Evolutionary conservation across 2,888 invertebrate species (phyloP).

Genomic region (Tenthredo amoena): DNA sequence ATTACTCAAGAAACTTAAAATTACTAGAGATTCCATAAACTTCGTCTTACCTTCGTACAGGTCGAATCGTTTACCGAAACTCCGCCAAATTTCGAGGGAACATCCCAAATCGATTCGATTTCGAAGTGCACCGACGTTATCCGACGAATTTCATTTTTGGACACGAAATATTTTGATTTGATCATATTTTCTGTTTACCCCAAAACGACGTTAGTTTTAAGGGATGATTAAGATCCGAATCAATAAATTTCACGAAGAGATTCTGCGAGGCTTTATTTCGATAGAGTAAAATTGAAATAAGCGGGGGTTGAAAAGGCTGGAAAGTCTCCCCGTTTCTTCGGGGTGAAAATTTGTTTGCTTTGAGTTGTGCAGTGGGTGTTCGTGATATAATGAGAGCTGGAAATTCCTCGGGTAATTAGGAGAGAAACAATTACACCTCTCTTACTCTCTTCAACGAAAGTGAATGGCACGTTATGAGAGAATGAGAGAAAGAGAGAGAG

Average conservation of each 20-base stretch:
- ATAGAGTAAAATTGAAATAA: background rate
- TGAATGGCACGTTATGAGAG: background rate
- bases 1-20: too few species aligned
- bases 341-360: slow-evolving; percentile 14
- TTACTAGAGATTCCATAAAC: too few species aligned
- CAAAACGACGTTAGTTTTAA: too few species aligned
- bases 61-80: too few species aligned
- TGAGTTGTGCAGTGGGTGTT: background rate
- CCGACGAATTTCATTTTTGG: too few species aligned
- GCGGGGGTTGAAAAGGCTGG: background rate
- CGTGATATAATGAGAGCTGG: background rate
- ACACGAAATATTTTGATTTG: too few species aligned
- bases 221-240: background rate
- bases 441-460: background rate
- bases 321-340: background rate
- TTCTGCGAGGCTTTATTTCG: too few species aligned
- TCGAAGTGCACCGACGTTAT: too few species aligned
- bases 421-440: slow-evolving; percentile 7
- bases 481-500: background rate
- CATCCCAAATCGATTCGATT: too few species aligned
- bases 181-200: too few species aligned
- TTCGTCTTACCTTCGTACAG: too few species aligned
- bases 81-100: too few species aligned
- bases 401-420: slow-evolving; percentile 20
- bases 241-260: background rate